A percentile compares a stretch with the other conserved stretches of the same genome.
Evolutionary conservation across 1,140 invertebrate genomes (phyloP).

Genomic region (Platyura marginata): DNA sequence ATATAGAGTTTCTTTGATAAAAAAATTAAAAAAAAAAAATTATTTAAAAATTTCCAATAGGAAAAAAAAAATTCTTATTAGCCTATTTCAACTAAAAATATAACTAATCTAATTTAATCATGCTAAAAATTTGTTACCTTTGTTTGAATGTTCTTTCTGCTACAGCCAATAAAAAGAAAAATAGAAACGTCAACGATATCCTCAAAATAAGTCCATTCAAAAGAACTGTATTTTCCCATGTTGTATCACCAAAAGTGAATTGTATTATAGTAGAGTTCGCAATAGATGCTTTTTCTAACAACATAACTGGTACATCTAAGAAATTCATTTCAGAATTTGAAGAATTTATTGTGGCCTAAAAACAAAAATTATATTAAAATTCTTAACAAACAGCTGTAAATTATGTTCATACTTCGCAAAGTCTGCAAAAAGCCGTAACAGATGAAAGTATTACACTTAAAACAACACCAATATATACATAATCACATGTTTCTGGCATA

Average conservation of each 20-base stretch:
- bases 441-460: constrained; percentile 33
- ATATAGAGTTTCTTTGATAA: too few species aligned
- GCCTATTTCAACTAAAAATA: too few species aligned
- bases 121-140: too few species aligned
- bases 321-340: constrained; percentile 21
- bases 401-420: constrained; percentile 24
- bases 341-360: constrained; percentile 15
- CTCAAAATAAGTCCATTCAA: constrained; percentile 27
- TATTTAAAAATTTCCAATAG: too few species aligned
- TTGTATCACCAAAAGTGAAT: constrained; percentile 19
- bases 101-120: too few species aligned
- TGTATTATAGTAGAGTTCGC: constrained; percentile 15
- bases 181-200: constrained; percentile 52
- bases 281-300: constrained; percentile 25
- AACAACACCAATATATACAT: constrained; percentile 52
- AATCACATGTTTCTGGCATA: constrained; percentile 62
- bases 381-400: not conserved
- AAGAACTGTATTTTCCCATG: constrained; percentile 20
- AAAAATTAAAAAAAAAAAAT: too few species aligned
- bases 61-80: too few species aligned
- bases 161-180: constrained; percentile 87
- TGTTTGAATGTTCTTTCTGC: constrained; percentile 91
- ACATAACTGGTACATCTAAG: constrained; percentile 18
- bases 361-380: not conserved
- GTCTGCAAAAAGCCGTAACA: constrained; percentile 33